phyloP scores from a whole-genome alignment of 2,797 vertebrate species.

The Phoeniculus purpureus region DNA sequence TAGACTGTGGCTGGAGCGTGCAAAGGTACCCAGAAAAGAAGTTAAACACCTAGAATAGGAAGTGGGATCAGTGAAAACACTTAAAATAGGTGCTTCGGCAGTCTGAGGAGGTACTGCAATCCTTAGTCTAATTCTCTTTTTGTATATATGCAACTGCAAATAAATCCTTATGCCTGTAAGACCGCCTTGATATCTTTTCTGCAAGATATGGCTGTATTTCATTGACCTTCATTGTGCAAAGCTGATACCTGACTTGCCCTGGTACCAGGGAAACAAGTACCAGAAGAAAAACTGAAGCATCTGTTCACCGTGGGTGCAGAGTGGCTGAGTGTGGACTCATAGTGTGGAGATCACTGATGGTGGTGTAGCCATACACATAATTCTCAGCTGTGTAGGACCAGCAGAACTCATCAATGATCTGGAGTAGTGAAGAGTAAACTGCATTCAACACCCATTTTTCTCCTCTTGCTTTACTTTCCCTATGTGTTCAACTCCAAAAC shows the following conservation, averaged over 20 bases:
- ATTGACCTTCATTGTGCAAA: neutral
- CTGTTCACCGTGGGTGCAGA: neutral
- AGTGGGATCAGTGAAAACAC: accelerated
- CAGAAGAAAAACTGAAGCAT: neutral
- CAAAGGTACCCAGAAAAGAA: neutral
- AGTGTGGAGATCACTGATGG: neutral
- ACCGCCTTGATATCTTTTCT: accelerated
- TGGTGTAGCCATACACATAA: accelerated
- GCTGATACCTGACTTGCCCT: neutral
- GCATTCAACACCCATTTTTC: accelerated
- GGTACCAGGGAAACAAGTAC: neutral
- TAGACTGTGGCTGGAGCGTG: accelerated
- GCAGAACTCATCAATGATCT: accelerated
- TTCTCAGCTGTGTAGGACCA: neutral
- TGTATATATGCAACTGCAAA: neutral
- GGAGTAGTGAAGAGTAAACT: neutral
- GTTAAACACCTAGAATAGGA: neutral
- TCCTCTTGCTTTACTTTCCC: neutral
- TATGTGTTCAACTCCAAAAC: neutral
- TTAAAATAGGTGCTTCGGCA: neutral
- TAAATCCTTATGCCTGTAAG: neutral
- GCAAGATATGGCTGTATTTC: neutral
- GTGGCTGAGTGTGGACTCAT: neutral
- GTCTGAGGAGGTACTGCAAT: too few species aligned
- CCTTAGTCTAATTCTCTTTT: neutral